These are phyloP conservation scores for Phragmatobia fuliginosa DNA, from an alignment of 2,888 invertebrate species.

Conservation along the genomic window DNA sequence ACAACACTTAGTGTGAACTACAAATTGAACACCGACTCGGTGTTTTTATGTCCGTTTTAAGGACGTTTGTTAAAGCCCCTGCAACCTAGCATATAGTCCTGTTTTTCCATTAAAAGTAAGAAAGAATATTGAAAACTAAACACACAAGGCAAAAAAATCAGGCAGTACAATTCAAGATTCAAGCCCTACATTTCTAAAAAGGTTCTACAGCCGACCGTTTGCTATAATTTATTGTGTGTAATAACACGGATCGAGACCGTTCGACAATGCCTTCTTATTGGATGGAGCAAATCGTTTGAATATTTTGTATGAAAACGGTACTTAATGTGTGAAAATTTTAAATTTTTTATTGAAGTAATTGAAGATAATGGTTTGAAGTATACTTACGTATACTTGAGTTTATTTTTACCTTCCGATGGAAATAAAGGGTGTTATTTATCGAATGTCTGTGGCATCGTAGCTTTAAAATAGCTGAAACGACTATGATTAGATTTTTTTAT, in stretches of 20 bases:
- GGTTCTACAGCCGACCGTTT: neutral
- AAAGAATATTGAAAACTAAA: neutral
- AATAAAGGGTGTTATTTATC: too few species aligned
- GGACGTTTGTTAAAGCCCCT: too few species aligned
- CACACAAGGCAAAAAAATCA: neutral
- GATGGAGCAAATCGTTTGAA: slow-evolving; percentile 14
- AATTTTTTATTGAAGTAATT: neutral
- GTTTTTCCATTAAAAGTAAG: too few species aligned
- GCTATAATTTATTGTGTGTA: slow-evolving; percentile 17
- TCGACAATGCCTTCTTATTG: slow-evolving; percentile 12
- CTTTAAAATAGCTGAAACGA: too few species aligned
- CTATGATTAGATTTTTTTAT: too few species aligned
- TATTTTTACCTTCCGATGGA: neutral
- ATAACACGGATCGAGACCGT: slow-evolving; percentile 14
- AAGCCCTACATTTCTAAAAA: neutral
- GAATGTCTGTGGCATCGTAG: too few species aligned
- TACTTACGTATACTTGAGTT: neutral
- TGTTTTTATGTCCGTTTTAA: too few species aligned
- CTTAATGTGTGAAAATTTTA: neutral
- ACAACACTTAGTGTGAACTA: too few species aligned
- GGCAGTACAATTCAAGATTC: neutral
- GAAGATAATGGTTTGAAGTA: neutral
- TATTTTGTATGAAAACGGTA: slow-evolving; percentile 14
- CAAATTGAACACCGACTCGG: too few species aligned
- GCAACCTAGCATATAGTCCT: too few species aligned